phyloP scores from a whole-genome alignment of 1,140 invertebrate species.

The Penaeus japonicus region DNA sequence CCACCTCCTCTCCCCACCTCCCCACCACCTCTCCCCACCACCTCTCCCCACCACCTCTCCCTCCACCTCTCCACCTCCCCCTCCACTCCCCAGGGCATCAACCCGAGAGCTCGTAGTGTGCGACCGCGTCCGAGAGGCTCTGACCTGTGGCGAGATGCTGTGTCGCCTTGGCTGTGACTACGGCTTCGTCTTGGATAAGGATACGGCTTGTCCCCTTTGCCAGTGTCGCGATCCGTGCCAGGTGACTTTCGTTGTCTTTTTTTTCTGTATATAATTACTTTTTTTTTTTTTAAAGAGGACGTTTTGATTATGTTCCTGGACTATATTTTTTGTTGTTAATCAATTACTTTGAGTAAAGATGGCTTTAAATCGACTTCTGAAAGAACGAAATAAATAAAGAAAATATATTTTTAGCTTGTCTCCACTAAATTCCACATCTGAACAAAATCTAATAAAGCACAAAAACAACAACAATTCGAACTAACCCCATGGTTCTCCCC shows the following conservation, averaged over 20 bases:
- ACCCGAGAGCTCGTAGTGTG: constrained; percentile 50
- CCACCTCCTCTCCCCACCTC: background rate
- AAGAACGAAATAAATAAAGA: too few species aligned
- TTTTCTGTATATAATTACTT: too few species aligned
- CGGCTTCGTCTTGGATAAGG: constrained; percentile 76
- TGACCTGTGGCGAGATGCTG: constrained; percentile 77
- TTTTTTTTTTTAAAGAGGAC: background rate
- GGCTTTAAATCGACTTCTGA: too few species aligned
- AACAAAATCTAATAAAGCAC: too few species aligned
- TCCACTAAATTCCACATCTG: too few species aligned
- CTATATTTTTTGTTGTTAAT: too few species aligned
- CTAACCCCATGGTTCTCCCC: too few species aligned
- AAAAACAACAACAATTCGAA: too few species aligned
- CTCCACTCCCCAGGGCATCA: constrained; percentile 41
- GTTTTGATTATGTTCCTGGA: background rate
- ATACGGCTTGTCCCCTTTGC: constrained; percentile 79
- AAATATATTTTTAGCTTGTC: too few species aligned
- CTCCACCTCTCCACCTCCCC: background rate
- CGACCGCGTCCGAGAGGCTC: constrained; percentile 64
- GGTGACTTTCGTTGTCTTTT: constrained; percentile 60
- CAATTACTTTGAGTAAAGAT: too few species aligned
- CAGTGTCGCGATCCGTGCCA: constrained; percentile 82
- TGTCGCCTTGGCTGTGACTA: constrained; percentile 88
- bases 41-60: background rate
- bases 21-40: background rate